These are phyloP conservation scores for Argopecten irradians DNA, from an alignment of 1,140 invertebrate genomes.

Conservation along the genomic window DNA sequence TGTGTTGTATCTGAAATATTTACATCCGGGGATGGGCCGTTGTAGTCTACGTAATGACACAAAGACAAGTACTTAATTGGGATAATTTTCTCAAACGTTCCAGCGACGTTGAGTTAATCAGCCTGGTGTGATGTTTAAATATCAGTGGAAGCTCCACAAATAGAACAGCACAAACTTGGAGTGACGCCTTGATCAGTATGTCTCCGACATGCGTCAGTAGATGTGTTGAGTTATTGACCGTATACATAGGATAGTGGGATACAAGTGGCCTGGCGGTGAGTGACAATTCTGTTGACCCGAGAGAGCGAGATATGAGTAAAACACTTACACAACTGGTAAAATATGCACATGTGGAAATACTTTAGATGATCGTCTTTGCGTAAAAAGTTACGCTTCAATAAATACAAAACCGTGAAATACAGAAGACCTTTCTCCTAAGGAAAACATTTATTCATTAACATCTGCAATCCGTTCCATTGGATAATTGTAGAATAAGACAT, in stretches of 20 bases:
- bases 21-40: neutral
- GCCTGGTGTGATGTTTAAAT: neutral
- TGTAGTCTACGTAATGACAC: neutral
- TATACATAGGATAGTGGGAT: neutral
- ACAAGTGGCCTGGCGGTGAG: neutral
- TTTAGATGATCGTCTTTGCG: too few relatives aligned
- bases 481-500: too few relatives aligned
- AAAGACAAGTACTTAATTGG: slow-evolving; percentile 15
- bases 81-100: slow-evolving; percentile 8
- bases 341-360: too few relatives aligned
- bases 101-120: neutral
- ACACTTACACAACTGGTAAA: neutral
- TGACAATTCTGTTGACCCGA: neutral
- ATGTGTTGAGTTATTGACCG: neutral
- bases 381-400: too few relatives aligned
- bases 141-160: neutral
- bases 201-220: neutral
- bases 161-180: neutral
- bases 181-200: neutral
- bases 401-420: too few relatives aligned
- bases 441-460: too few relatives aligned
- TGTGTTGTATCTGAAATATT: neutral
- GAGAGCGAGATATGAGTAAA: neutral
- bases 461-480: too few relatives aligned
- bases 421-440: too few relatives aligned